Base-by-base conservation (phyloP, 2,888 invertebrate species). In the Ceramica pisi region DNA sequence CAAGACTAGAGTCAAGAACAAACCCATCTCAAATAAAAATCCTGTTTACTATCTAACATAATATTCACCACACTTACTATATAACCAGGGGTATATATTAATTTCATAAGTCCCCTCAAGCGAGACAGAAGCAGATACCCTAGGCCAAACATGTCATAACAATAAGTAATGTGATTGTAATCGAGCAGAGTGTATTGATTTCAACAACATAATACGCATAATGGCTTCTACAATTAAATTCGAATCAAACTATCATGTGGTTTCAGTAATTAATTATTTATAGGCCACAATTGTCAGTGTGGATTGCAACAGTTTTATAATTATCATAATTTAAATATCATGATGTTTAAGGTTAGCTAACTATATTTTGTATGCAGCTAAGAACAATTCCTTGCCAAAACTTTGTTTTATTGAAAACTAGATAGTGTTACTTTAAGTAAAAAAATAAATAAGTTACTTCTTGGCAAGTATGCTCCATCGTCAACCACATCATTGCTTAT, bases 81-180 rank as follows among this genome's bases (percentile, higher is more conserved):
- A 1, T 2, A 8, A 5, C 3, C 0, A 4, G 21, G 21, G 10
- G 9, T n/a, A 1, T n/a, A 19, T 8, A 19, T 19, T 51, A 56
- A 38, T n/a, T 14, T 56, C 19, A 1, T 21, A 35, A 78, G n/a
- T 50, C 12, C 12, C 23, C 8, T 19, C n/a, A 14, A 12, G 19
- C 56, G 26, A 4, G 6, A 21, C 3, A 3, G 19, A 56, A 31
- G 38, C 23, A 16, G 19, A 5, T 21, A 50, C 19, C 21, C 35
- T 19, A 50, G 12, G 48, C 44, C 9, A 1, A 23, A 31, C 4
- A 48, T 55, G 55, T 78, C 44, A 64, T 60, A 78, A 75, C 59
- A 72, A 64, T 23, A n/a, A 35, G 26, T 55, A 66, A 76, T 63
- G 35, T 44, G 57, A 62, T 74, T 74, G 50, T 80, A 76, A 80